Base-by-base conservation (phyloP, 2,888 invertebrate genomes). In the Philhelius pedissequus region DNA sequence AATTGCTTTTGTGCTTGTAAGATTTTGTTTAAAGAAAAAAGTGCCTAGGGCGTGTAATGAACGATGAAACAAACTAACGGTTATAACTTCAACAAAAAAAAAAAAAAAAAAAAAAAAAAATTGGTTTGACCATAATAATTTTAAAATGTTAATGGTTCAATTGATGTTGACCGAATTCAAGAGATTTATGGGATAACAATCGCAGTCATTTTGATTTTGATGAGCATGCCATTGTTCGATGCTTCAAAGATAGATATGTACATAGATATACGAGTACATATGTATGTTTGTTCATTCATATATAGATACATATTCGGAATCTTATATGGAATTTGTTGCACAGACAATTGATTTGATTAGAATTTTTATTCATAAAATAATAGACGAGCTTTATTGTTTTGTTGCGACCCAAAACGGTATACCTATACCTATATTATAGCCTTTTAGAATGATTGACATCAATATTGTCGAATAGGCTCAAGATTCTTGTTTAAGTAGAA, bases 141-240 rank as follows among this genome's bases (percentile, higher is more conserved):
- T 70, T 32, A 25, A 25, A 45, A 20, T 27, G 69, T 48, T 40
- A 80, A 56, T 22, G 30, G 56, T 75, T 70, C 60, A 68, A 62
- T 64, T 74, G 62, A 58, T 79, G 64, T 50, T 81, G 69, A 52
- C 70, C 70, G 70, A 75, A 62, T 75, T 81, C 20, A 43, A 13
- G 25, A 50, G 25, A 58, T 50, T 78, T 66, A 58, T 70, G 56
- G 56, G 40, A 43, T 48, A 52, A 68, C 48, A 35, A 32, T 64
- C 73, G 32, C 5, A 35, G 50, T 50, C 25, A 35, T n/a, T 2
- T 58, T 9, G 35, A 18, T 30, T 30, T 62, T 62, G 62, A 43
- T 40, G 40, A 11, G 13, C 3, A 35, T 48, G 66, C 15, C n/a
- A 13, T 48, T n/a, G 35, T 20, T 3, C 15, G 40, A n/a, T 22